A percentile compares a stretch with the other conserved stretches of the same genome.
phyloP scores from a whole-genome alignment of 2,888 invertebrate genomes.

The Drosophila longiperda region DNA sequence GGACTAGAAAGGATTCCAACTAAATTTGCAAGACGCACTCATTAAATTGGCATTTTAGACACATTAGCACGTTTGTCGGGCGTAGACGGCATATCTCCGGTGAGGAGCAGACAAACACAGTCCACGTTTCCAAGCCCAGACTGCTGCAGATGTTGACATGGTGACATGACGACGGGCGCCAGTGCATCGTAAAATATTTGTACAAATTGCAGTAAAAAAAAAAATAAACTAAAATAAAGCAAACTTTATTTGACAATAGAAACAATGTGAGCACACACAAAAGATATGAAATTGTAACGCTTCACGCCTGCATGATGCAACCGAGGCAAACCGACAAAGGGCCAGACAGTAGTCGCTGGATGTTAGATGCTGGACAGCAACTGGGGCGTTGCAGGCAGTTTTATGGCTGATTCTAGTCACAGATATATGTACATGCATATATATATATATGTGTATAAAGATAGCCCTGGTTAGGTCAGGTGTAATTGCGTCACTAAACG shows the following conservation, averaged over 20 bases:
- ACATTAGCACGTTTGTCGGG: constrained; percentile 58
- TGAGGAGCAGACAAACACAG: constrained; percentile 9
- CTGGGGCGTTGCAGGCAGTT: constrained; percentile 50
- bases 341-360: constrained; percentile 40
- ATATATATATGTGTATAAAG: constrained; percentile 5
- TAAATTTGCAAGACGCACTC: constrained; percentile 39
- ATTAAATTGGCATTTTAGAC: constrained; percentile 67
- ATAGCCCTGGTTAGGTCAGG: constrained; percentile 58
- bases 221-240: background rate
- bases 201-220: constrained; percentile 49
- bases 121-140: constrained; percentile 20
- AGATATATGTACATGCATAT: constrained; percentile 19
- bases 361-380: constrained; percentile 31
- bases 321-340: constrained; percentile 58
- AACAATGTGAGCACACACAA: constrained; percentile 52
- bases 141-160: constrained; percentile 32
- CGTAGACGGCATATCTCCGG: constrained; percentile 66
- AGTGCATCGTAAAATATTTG: constrained; percentile 64
- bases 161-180: constrained; percentile 54
- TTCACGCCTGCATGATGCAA: constrained; percentile 65
- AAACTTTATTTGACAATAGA: constrained; percentile 44
- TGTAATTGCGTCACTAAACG: constrained; percentile 72
- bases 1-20: constrained; percentile 65
- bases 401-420: constrained; percentile 39
- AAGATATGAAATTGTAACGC: constrained; percentile 71